Evolutionary conservation across 2,797 vertebrate species (phyloP).

Genomic region (Acanthornis magna): DNA sequence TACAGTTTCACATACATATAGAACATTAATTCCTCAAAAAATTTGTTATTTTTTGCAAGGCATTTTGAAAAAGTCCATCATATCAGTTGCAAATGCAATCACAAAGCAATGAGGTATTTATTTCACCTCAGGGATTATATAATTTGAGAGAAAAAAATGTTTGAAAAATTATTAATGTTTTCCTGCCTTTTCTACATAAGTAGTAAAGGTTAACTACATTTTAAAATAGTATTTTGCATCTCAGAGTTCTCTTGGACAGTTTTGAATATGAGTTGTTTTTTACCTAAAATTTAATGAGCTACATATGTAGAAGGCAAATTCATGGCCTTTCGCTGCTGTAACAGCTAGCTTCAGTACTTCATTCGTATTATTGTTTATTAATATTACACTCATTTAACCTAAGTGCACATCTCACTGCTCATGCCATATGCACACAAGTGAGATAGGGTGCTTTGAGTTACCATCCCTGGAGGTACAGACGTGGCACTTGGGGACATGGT

Average conservation of each 20-base stretch:
- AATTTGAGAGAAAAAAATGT: neutral
- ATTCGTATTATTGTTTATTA: neutral
- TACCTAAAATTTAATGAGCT: neutral
- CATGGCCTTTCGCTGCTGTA: neutral
- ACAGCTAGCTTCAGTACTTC: neutral
- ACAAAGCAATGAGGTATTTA: neutral
- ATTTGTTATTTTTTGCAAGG: neutral
- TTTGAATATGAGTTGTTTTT: neutral
- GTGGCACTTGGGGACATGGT: rapidly evolving
- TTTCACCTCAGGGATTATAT: neutral
- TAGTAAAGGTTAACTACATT: neutral
- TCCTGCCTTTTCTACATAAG: neutral
- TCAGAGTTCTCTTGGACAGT: neutral
- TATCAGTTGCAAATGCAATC: neutral
- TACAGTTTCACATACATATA: neutral
- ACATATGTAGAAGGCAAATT: neutral
- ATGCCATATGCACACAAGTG: neutral
- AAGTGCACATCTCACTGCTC: neutral
- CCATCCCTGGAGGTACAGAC: neutral
- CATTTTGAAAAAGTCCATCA: neutral
- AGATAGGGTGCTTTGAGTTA: neutral
- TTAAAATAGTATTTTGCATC: neutral
- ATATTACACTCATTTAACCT: neutral
- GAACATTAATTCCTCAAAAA: neutral
- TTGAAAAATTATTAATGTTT: neutral